Base-by-base conservation (phyloP, 2,797 vertebrate species). In the Chloroceryle amazona region DNA sequence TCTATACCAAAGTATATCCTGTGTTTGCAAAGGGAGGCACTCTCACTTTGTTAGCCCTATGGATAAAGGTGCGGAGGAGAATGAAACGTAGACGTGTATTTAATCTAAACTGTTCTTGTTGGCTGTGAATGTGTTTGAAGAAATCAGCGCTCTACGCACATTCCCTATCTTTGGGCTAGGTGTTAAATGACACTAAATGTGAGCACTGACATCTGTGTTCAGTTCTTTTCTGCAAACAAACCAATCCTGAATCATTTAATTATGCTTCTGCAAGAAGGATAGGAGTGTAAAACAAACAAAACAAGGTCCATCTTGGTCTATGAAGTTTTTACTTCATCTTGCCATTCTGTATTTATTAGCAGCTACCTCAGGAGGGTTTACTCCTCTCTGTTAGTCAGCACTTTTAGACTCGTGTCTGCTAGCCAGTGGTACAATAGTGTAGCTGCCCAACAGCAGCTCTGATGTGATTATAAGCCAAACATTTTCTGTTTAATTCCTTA, bases 281-380 rank as follows among this genome's bases (percentile, higher is more conserved):
- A 18, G 6, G n/a, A 51, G 55, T 63, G 58, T 21, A 4, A 35
- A 60, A 67, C 60, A 16, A 42, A 19, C 33, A 17, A 57, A 70
- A 37, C 0, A 2, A 54, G 3, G 5, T 58, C 46, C 68, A 0
- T 18, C 22, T 42, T 74, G 23, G 6, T 65, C 35, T 75, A 3
- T 10, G 16, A 80, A 55, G 14, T 4, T 87, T 93, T 89, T 44
- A 11, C 13, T 91, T 71, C 33, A 71, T 67, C 54, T n/a, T 80
- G 4, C 22, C 44, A 10, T 44, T 84, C 75, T 66, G 4, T 33
- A 41, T 70, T 91, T 68, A 33, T 52, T 66, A 14, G 28, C 25
- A 72, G 8, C 13, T 63, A 3, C 60, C 47, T 76, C 14, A 23
- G 33, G 33, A 75, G 12, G 5, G 2, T 60, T 86, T 78, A 11